Evolutionary conservation across 2,797 vertebrate genomes (phyloP).

Genomic region (Enteromius anoplus): DNA sequence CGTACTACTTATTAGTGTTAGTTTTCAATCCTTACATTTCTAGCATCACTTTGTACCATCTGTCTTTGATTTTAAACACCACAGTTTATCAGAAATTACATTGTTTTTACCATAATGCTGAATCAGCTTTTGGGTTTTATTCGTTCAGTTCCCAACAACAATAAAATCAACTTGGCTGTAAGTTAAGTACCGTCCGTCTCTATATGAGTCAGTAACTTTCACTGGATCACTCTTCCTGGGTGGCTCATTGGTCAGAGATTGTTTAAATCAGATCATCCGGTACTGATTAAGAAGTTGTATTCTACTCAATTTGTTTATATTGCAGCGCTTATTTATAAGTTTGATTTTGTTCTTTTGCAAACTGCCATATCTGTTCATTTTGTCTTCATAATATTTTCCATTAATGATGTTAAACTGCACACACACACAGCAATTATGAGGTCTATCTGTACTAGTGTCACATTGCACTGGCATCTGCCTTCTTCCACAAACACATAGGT

Average conservation of each 20-base stretch:
- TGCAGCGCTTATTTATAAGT: not conserved
- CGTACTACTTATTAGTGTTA: not conserved
- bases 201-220: not conserved
- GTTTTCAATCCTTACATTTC: not conserved
- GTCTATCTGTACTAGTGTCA: slow-evolving; percentile 62
- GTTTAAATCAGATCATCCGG: not conserved
- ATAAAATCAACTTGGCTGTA: not conserved
- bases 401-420: slow-evolving; percentile 6
- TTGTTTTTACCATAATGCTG: not conserved
- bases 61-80: not conserved
- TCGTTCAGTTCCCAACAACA: not conserved
- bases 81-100: not conserved
- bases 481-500: slow-evolving; percentile 60
- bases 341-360: not conserved
- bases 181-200: not conserved
- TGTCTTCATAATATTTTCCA: not conserved
- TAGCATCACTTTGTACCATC: not conserved
- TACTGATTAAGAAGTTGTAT: not conserved
- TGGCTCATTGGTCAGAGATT: not conserved
- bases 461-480: slow-evolving; percentile 68
- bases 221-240: not conserved
- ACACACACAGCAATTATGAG: not conserved
- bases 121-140: not conserved
- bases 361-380: not conserved
- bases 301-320: not conserved